Percentiles rank a stretch among this genome's conserved stretches.
Conservation (phyloP, 2,888 invertebrate genomes). For the Cecidostiba fungosa region DNA sequence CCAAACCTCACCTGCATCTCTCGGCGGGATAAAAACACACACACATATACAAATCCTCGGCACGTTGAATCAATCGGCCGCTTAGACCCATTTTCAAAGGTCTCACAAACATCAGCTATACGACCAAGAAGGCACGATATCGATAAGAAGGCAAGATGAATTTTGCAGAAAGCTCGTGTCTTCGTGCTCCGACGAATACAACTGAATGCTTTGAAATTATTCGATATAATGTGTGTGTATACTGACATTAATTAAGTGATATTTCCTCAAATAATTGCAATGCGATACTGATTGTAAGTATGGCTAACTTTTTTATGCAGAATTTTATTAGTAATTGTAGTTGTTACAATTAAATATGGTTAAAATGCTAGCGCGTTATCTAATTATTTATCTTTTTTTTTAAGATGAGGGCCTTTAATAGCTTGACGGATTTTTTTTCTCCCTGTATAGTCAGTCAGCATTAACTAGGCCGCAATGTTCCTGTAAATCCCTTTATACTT, state of each 20-base stretch:
- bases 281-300: too few species aligned
- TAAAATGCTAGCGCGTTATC: too few species aligned
- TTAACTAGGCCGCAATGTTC: not conserved
- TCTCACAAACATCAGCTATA: not conserved
- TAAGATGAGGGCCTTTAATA: too few species aligned
- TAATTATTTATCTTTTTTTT: too few species aligned
- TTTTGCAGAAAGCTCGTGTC: conserved; percentile 17
- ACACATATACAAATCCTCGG: conserved; percentile 43
- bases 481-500: not conserved
- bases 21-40: not conserved
- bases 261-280: too few species aligned
- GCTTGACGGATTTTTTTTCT: too few species aligned
- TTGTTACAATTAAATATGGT: too few species aligned
- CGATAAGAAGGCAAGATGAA: conserved; percentile 26
- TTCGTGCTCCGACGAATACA: not conserved
- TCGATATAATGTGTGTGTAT: too few species aligned
- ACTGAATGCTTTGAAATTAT: not conserved
- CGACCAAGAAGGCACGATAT: not conserved
- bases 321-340: too few species aligned
- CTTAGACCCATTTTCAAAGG: conserved; percentile 21
- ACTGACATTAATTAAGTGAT: too few species aligned
- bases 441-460: too few species aligned
- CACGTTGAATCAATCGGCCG: conserved; percentile 36
- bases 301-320: too few species aligned
- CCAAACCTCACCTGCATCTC: conserved; percentile 52